Evolutionary conservation across 2,113 vertebrate species (phyloP), one percentile per base, ranked within the genome.

Genomic region (Mobula hypostoma): DNA sequence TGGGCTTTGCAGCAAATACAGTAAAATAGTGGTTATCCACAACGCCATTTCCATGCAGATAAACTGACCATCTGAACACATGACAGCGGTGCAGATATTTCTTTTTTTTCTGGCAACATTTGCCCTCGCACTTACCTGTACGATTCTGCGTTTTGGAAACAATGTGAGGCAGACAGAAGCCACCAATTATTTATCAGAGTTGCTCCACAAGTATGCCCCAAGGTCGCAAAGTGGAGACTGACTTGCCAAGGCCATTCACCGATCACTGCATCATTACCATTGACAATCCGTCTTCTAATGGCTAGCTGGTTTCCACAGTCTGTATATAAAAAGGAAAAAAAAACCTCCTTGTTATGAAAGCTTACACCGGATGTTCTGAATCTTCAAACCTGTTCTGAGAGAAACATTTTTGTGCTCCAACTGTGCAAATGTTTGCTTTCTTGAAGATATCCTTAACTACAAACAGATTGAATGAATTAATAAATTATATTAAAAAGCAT

Each of bases 201-300:
- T 66, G 97, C 97, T 0, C 97, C 97, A 9, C 97, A 98, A 5
- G 94, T 94, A 1, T 97, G 97, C 0, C 96, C 96, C 0, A 0
- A 0, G 80, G 85, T 96, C 90, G 0, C 0, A 87, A 96, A 97
- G 95, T 97, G 97, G 58, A 98, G 96, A 96, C 97, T 97, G 95
- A 98, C 96, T 96, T 97, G 97, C 97, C 97, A 98, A 5, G 97
- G 97, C 97, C 97, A 98, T 95, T 97, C 97, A 27, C 97, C 97
- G 82, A 96, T 19, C 36, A 96, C 96, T 0, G 97, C 96, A 17
- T 97, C 96, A 95, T 96, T 95, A 29, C 97, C 97, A 79, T 97
- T 97, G 0, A 97, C 96, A 5, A 98, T 97, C 58, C 97, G 96
- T 95, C 96, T 97, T 94, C 97, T 96, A 94, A 97, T 97, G 94